phyloP scores from a whole-genome alignment of 2,113 vertebrate genomes.

The Gymnorhina tibicen region DNA sequence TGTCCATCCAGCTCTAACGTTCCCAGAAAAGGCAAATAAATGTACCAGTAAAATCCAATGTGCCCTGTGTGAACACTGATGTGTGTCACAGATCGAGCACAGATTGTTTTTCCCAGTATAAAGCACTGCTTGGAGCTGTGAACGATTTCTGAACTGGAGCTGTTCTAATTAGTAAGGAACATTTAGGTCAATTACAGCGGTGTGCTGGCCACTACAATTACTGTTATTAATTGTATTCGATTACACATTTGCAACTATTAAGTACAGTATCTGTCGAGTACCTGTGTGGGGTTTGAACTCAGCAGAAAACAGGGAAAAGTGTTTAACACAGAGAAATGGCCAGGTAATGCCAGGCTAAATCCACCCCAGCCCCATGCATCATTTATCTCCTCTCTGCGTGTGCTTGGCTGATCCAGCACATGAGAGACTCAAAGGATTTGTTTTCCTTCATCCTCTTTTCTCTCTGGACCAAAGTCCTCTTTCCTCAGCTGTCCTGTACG shows the following conservation, averaged over 20 bases:
- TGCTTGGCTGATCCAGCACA: not conserved
- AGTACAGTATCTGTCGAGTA: not conserved
- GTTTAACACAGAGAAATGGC: not conserved
- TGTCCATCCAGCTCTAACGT: not conserved
- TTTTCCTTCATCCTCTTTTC: not conserved
- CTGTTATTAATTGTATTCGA: constrained; percentile 39
- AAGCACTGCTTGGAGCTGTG: not conserved
- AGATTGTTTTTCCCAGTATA: not conserved
- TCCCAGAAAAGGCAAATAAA: not conserved
- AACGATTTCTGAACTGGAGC: constrained; percentile 1
- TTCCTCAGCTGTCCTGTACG: not conserved
- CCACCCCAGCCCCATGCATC: not conserved
- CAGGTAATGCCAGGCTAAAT: not conserved
- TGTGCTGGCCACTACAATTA: not conserved
- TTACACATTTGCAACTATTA: constrained; percentile 23
- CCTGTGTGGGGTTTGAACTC: not conserved
- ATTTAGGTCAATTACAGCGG: constrained; percentile 31
- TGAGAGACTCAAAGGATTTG: not conserved
- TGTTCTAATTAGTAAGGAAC: constrained; percentile 21
- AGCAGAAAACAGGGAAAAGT: not conserved
- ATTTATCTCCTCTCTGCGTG: not conserved
- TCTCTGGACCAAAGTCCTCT: not conserved
- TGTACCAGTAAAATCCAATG: fast-evolving
- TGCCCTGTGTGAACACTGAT: not conserved
- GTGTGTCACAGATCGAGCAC: not conserved